phyloP scores from a whole-genome alignment of 92 coral and sea anemone genomes.

The Parazoanthus swiftii region DNA sequence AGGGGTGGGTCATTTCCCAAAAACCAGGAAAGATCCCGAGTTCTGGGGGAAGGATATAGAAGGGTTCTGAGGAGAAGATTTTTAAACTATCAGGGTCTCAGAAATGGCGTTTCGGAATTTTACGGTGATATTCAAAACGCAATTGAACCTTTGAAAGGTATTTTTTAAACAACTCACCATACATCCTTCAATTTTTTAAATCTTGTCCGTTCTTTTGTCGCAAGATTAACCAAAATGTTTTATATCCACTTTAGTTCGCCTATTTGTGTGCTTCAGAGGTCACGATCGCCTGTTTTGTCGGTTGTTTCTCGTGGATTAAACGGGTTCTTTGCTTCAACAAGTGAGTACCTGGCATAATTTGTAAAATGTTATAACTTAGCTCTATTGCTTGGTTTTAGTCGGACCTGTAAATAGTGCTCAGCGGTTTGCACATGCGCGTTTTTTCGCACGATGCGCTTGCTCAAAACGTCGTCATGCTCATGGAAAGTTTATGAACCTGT shows the following conservation, averaged over 20 bases:
- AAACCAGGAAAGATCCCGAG: no score
- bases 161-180: not conserved
- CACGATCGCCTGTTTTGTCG: constrained; percentile 76
- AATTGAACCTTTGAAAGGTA: no score
- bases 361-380: not conserved
- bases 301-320: constrained; percentile 49
- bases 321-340: constrained; percentile 69
- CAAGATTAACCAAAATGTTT: not conserved
- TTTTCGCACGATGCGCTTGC: no score
- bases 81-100: no score
- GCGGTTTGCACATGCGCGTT: no score
- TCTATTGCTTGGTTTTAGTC: not conserved
- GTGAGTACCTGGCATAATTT: constrained; percentile 32
- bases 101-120: no score
- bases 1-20: no score
- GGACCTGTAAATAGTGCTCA: not conserved
- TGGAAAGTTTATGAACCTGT: no score
- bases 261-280: constrained; percentile 70
- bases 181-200: not conserved
- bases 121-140: no score
- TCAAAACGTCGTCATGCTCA: no score
- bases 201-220: not conserved
- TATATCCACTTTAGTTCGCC: constrained; percentile 60
- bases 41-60: no score
- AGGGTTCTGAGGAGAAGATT: no score